Evolutionary conservation across 1,140 invertebrate genomes (phyloP), one percentile per base, ranked within the genome.

Genomic region (Metopolophium dirhodum): DNA sequence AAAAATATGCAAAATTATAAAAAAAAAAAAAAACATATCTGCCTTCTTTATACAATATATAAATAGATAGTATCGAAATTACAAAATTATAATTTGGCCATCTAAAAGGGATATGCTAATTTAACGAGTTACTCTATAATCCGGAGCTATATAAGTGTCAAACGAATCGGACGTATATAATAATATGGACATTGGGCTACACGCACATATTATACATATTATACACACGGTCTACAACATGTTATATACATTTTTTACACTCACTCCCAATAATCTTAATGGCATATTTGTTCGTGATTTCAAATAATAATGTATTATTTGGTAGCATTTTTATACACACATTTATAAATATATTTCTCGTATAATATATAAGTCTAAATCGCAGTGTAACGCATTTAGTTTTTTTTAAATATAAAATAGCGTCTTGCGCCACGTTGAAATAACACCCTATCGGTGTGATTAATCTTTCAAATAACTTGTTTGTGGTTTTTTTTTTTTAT

Each of bases 41-140:
- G 86, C 18, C 23, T 87, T 87, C 51, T 49, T 83, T 87, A 87
- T 87, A 49, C 45, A 49, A 87, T 22, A 87, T 87, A 87, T 85
- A 85, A 54, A 49, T 18, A 88, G 87, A 89, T 57, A 57, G 88
- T 57, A 89, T 89, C 49, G 14, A 23, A 89, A 22, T 89, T 41
- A 57, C 26, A 89, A 89, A 89, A 89, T 89, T 89, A 89, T 89
- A 89, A 89, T 89, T 89, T 49, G 88, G n/a, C 3, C 88, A 57
- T 89, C 88, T 89, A 89, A 89, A 89, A 57, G 51, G 88, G 49
- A 57, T 89, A 89, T 89, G 49, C 87, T 51, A 89, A 54, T 89
- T 89, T 89, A 54, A 37, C 51, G 7, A 54, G 49, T 57, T 89
- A 57, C 88, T 89, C 51, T 89, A 77, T 85, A 89, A 57, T 57